Base-by-base conservation (phyloP, 1,140 invertebrate species). In the Saccostrea glomerata region DNA sequence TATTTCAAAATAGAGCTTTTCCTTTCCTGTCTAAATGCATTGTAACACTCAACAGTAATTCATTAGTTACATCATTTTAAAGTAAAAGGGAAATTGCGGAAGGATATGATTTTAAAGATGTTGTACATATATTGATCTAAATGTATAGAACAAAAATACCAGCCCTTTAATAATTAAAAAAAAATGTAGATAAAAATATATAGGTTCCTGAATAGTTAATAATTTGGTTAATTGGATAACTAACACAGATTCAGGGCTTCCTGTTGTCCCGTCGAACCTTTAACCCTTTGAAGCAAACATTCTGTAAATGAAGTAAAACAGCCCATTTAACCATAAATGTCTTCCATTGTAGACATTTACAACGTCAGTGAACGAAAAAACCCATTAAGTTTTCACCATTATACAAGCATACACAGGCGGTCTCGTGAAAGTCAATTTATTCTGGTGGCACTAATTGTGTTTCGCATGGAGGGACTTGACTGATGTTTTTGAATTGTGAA, bases 301-400 rank as follows among this genome's bases (percentile, higher is more conserved):
- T 63, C 58, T 20, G 58, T 63, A 63, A 63, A 20, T 63, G 58
- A 63, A 17, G 58, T 63, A 63, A 63, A 63, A 20, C 58, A 63
- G 17, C n/a, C 58, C 58, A 63, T 63, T 63, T 63, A 17, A 63
- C 58, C 58, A 63, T 63, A 63, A 63, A 63, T 63, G 58, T 63
- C 58, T 63, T 63, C n/a, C 15, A 63, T 63, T 63, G 17, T 17
- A n/a, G 58, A 63, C 58, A 63, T 63, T 63, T 63, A 63, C 58
- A 63, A n/a, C 58, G 17, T n/a, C 5, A 20, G 20, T 63, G 58
- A 63, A 73, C 25, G 66, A 30, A 73, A 30, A 73, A 73, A 73
- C 2, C 15, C 58, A 73, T 63, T 63, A 63, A 20, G 17, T 63
- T 63, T 63, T 63, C 58, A 20, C 58, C 58, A 63, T 63, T 20